Base-by-base conservation (phyloP, 2,797 vertebrate species). In the Monodelphis domestica region DNA sequence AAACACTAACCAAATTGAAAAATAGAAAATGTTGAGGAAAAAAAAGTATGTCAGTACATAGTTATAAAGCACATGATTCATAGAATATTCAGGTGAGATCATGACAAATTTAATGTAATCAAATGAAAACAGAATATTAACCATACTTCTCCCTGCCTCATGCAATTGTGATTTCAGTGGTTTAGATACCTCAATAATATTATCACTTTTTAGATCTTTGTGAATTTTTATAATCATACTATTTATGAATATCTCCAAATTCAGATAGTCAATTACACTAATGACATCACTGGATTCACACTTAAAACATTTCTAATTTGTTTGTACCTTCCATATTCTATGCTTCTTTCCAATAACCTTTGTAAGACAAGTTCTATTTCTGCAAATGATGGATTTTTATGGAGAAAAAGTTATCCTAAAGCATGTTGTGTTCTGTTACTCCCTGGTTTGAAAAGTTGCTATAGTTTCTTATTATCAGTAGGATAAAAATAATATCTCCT, bases 11-110 rank as follows among this genome's bases (percentile, higher is more conserved):
- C 38, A 33, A 63, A 33, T 4, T 63, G 4, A n/a, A 63, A 59
- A 59, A 63, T n/a, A 63, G 30, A 78, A 17, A 15, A 45, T 78
- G 38, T 45, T 78, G 63, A 78, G n/a, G 78, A 78, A 78, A 14
- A 15, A n/a, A 24, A 1, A 0, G 38, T 5, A 38, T 5, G 3
- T 1, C n/a, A n/a, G 33, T 14, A 6, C 0, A n/a, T 63, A n/a
- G 4, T 1, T n/a, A 63, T 63, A 33, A 63, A 63, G 33, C 1
- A 15, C 12, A n/a, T 38, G 5, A 63, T 12, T 59, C 4, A 59
- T 59, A 3, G 3, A 12, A 33, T 30, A 12, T 59, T 59, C 29
- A 33, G 29, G 29, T 14, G 33, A 63, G n/a, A 70, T 9, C 2
- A 38, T 2, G 21, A 38, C 17, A 70, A 38, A 21, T 21, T 9